Evolutionary conservation across 2,888 invertebrate genomes (phyloP).

Genomic region (Sacculina carcini): DNA sequence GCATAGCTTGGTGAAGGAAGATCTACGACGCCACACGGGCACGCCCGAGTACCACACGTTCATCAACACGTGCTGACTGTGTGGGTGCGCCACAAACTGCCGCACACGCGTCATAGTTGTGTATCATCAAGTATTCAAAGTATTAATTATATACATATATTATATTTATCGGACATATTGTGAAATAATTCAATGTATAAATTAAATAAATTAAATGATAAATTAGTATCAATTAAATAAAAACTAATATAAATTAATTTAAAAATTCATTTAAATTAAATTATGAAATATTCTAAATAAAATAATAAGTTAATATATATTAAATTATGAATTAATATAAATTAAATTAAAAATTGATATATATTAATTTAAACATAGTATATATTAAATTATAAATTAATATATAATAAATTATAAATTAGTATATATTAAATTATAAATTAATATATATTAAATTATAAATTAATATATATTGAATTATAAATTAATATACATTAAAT

Average conservation of each 20-base stretch:
- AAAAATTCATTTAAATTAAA: too few species aligned
- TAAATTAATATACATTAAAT: background rate
- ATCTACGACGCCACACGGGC: conserved; percentile 24
- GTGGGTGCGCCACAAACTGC: conserved; percentile 29
- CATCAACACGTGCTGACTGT: conserved; percentile 28
- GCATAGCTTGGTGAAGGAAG: conserved; percentile 22
- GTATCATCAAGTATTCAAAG: conserved; percentile 4
- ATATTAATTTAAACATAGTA: background rate
- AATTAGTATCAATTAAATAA: too few species aligned
- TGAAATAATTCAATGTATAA: too few species aligned
- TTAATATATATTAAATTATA: background rate
- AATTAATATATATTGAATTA: background rate
- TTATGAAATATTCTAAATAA: too few species aligned
- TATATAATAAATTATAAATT: background rate
- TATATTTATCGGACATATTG: too few species aligned
- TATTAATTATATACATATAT: conserved; percentile 3
- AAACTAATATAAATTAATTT: too few species aligned
- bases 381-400: background rate
- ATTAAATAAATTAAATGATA: too few species aligned
- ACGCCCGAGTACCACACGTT: conserved; percentile 29
- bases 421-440: background rate
- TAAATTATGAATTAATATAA: background rate
- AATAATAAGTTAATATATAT: too few species aligned
- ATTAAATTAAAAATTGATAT: background rate
- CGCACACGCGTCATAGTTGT: conserved; percentile 2